Conservation (phyloP, 2,797 vertebrate genomes). For the Mormyrops attenuatus region DNA sequence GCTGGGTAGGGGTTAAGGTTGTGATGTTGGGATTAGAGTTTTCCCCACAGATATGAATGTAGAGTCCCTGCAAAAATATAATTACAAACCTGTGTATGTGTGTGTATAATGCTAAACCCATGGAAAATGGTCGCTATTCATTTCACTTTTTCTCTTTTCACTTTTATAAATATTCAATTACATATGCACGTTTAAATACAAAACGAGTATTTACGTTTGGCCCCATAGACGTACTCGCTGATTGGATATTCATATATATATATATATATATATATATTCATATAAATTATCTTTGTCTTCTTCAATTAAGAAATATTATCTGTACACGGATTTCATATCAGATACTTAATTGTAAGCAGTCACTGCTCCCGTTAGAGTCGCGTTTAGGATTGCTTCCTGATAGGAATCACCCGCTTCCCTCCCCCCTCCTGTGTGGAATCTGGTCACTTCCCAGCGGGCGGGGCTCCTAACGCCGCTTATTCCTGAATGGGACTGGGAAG, state of each 20-base stretch:
- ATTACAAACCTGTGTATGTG: not conserved
- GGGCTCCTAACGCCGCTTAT: slow-evolving; percentile 46
- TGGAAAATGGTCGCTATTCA: not conserved
- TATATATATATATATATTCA: not conserved
- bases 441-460: slow-evolving; percentile 59
- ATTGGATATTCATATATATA: not conserved
- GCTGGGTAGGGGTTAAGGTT: not conserved
- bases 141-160: not conserved
- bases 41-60: not conserved
- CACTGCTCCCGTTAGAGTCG: not conserved
- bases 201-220: not conserved
- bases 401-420: slow-evolving; percentile 21
- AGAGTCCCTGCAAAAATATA: not conserved
- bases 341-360: not conserved
- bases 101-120: not conserved
- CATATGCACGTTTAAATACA: not conserved
- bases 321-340: not conserved
- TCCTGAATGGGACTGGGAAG: slow-evolving; percentile 63
- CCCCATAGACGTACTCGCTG: not conserved
- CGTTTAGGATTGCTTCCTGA: not conserved
- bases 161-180: not conserved
- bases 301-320: not conserved
- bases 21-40: not conserved
- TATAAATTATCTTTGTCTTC: not conserved
- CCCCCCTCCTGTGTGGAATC: slow-evolving; percentile 27